A percentile compares a stretch with the other conserved stretches of the same genome.
These are phyloP conservation scores for Andricus curvator DNA, from an alignment of 2,888 invertebrate species.

Conservation along the genomic window DNA sequence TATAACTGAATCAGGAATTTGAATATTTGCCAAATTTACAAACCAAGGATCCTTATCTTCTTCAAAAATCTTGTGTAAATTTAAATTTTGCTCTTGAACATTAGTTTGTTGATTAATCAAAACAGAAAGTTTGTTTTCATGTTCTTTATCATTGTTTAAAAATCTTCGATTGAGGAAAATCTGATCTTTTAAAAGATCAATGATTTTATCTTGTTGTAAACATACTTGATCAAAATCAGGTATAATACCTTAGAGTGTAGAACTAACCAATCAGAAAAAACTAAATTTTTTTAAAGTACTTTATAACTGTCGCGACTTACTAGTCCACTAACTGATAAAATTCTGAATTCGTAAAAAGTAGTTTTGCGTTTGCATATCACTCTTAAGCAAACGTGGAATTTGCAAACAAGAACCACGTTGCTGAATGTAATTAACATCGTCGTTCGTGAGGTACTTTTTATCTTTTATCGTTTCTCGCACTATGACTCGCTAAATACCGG, in stretches of 20 bases:
- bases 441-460: slow-evolving; percentile 56
- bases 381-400: slow-evolving; percentile 14
- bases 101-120: too few species aligned
- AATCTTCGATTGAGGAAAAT: too few species aligned
- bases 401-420: slow-evolving; percentile 1
- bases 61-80: too few species aligned
- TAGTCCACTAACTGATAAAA: background rate
- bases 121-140: too few species aligned
- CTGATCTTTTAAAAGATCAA: too few species aligned
- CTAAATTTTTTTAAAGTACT: background rate
- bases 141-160: too few species aligned
- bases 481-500: slow-evolving; percentile 64
- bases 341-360: slow-evolving; percentile 5
- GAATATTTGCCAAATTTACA: too few species aligned
- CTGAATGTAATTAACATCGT: slow-evolving; percentile 21
- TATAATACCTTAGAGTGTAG: background rate
- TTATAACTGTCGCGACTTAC: background rate
- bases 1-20: too few species aligned
- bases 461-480: slow-evolving; percentile 46
- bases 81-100: too few species aligned
- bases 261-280: background rate
- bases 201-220: too few species aligned
- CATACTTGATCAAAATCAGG: background rate
- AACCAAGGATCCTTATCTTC: too few species aligned
- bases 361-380: slow-evolving; percentile 21